These are phyloP conservation scores for Stenchaetothrips biformis DNA, from an alignment of 2,888 invertebrate species.

Conservation along the genomic window DNA sequence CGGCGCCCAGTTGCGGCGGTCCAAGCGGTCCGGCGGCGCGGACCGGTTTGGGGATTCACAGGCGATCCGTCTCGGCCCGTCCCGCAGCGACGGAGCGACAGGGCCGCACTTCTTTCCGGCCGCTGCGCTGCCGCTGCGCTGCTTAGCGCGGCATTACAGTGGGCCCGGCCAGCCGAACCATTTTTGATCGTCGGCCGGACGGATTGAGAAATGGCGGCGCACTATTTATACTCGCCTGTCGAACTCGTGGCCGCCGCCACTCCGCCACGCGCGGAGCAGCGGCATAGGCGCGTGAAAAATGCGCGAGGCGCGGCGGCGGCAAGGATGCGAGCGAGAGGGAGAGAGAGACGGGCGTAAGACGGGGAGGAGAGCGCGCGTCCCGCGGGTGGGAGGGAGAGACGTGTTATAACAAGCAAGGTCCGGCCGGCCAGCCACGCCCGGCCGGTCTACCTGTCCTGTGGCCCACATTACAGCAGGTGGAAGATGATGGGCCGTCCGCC, in stretches of 20 bases:
- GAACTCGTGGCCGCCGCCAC: no score
- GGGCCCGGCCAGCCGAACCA: no score
- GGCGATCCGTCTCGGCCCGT: slow-evolving; percentile 7
- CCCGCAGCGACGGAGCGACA: background rate
- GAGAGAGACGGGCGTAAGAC: background rate
- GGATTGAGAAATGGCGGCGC: no score
- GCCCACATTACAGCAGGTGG: slow-evolving; percentile 19
- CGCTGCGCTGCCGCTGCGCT: no score
- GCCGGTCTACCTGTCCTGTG: background rate
- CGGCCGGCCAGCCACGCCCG: background rate
- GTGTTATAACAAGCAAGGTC: no score
- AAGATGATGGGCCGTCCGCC: slow-evolving; percentile 17
- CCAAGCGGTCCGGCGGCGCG: background rate
- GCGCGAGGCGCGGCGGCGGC: background rate
- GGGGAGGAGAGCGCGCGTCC: background rate
- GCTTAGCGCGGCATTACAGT: no score
- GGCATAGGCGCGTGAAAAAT: background rate
- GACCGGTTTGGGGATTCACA: slow-evolving; percentile 18
- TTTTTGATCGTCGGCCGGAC: no score
- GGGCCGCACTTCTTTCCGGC: background rate
- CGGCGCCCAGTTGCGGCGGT: no score
- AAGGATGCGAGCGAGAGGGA: background rate
- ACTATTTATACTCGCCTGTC: no score
- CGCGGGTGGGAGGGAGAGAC: background rate
- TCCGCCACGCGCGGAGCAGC: background rate